Base-by-base conservation (phyloP, 2,888 invertebrate species). In the Apamea sordens region DNA sequence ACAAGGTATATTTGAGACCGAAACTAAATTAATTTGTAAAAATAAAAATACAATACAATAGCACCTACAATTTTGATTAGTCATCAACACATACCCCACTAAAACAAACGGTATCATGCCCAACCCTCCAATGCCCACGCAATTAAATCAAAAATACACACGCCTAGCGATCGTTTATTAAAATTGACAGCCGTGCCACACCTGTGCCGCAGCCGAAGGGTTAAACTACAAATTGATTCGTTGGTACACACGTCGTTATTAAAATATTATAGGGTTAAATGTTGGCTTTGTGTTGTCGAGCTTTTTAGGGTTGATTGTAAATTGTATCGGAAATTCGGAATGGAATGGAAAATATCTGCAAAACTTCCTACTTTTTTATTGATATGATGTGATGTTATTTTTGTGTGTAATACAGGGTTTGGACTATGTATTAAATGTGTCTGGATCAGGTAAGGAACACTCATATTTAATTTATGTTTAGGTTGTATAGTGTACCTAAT, bases 191-290 rank as follows among this genome's bases (percentile, higher is more conserved):
- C 86, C 90, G 83, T 61, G 82, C 85, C 91, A 84, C 92, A 92
- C 93, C 92, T 92, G 91, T 82, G 77, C 64, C 73, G 87, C 86
- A 87, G 72, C 28, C 77, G 88, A 88, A 89, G 91, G 90, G 92
- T 90, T 92, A 90, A 91, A 86, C 86, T 88, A 88, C 81, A 86
- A 93, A 94, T 94, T 94, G 94, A 94, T 93, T 93, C 91, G 90
- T 92, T 91, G 89, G 77, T 85, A 89, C 89, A 90, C 90, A 86
- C 88, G 87, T 90, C 86, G 87, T 90, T 91, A 87, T 89, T 89
- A 88, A 86, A 86, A 83, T 86, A 84, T 89, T 85, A 89, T 76
- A 85, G 70, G 87, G 89, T 87, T 89, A 84, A 82, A 82, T 86
- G 77, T 81, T 72, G 74, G 50, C 59, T 75, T 86, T 86, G 85